Percentiles rank a stretch among this genome's conserved stretches.
Evolutionary conservation across 1,140 invertebrate genomes (phyloP).

Genomic region (Bombus superbus): DNA sequence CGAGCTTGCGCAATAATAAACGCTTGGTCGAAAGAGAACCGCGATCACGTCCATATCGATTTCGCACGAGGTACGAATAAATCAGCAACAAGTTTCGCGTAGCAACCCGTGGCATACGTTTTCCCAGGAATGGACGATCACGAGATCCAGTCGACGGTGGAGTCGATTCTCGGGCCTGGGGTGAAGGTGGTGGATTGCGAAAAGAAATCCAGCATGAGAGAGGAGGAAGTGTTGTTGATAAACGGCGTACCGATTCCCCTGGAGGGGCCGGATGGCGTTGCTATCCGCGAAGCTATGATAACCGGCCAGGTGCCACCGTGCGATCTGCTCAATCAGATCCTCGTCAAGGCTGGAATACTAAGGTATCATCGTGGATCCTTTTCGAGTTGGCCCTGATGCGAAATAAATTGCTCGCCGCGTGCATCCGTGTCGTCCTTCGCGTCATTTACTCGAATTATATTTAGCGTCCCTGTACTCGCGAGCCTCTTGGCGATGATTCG

Average conservation of each 20-base stretch:
- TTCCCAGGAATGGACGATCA: constrained; percentile 86
- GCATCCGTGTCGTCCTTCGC: not conserved
- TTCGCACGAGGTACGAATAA: constrained; percentile 68
- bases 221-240: constrained; percentile 89
- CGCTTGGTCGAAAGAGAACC: not conserved
- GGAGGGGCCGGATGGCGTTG: constrained; percentile 87
- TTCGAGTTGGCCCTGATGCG: not conserved
- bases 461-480: not conserved
- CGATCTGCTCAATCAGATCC: constrained; percentile 88
- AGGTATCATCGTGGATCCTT: constrained; percentile 77
- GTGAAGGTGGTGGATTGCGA: constrained; percentile 90
- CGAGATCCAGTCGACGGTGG: constrained; percentile 90
- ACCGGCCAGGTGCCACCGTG: constrained; percentile 89
- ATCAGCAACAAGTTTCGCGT: constrained; percentile 19
- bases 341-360: constrained; percentile 87
- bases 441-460: not conserved
- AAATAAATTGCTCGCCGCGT: not conserved
- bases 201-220: constrained; percentile 88
- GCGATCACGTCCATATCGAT: constrained; percentile 42
- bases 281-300: constrained; percentile 88
- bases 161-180: constrained; percentile 89
- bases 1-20: no score
- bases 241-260: constrained; percentile 89
- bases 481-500: not conserved
- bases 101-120: constrained; percentile 14